Conservation (phyloP, 2,797 vertebrate genomes). For the Odontamblyopus rebecca region DNA sequence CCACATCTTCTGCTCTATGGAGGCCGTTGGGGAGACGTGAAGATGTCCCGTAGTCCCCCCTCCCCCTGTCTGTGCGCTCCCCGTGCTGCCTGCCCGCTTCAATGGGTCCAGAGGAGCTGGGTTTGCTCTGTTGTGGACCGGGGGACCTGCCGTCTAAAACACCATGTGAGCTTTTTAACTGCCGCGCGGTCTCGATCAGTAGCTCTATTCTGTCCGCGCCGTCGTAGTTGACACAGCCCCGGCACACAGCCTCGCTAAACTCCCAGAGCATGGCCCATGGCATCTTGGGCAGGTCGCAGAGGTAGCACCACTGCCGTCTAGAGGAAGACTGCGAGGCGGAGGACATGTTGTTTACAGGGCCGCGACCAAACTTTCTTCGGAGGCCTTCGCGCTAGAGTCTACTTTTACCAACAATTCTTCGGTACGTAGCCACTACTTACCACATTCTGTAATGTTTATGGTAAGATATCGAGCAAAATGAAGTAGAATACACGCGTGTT, state of each 20-base stretch:
- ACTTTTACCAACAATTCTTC: slow-evolving; percentile 38
- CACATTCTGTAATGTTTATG: slow-evolving; percentile 43
- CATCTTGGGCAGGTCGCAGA: slow-evolving; percentile 92
- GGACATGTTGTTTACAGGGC: slow-evolving; percentile 81
- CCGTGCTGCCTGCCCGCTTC: slow-evolving; percentile 74
- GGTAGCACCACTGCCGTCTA: slow-evolving; percentile 91
- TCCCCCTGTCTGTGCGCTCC: slow-evolving; percentile 73
- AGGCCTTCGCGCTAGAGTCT: slow-evolving; percentile 60
- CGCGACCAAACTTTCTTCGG: slow-evolving; percentile 75
- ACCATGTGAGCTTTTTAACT: slow-evolving; percentile 87
- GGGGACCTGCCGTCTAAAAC: slow-evolving; percentile 86
- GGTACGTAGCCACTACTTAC: slow-evolving; percentile 21
- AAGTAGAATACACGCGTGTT: slow-evolving; percentile 3
- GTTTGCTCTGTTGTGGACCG: slow-evolving; percentile 81
- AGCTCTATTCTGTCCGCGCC: slow-evolving; percentile 88
- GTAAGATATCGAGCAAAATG: slow-evolving; percentile 5
- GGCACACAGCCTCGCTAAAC: slow-evolving; percentile 91
- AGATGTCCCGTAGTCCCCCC: slow-evolving; percentile 81
- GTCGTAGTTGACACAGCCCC: slow-evolving; percentile 92
- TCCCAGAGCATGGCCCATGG: slow-evolving; percentile 95
- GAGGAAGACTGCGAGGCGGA: slow-evolving; percentile 84
- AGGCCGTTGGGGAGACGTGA: slow-evolving; percentile 85
- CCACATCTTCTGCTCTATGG: slow-evolving; percentile 79
- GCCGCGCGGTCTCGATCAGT: slow-evolving; percentile 87
- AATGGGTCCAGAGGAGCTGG: slow-evolving; percentile 67